These are phyloP conservation scores for Drosophila tanythrix DNA, from an alignment of 2,888 invertebrate species.

Conservation along the genomic window DNA sequence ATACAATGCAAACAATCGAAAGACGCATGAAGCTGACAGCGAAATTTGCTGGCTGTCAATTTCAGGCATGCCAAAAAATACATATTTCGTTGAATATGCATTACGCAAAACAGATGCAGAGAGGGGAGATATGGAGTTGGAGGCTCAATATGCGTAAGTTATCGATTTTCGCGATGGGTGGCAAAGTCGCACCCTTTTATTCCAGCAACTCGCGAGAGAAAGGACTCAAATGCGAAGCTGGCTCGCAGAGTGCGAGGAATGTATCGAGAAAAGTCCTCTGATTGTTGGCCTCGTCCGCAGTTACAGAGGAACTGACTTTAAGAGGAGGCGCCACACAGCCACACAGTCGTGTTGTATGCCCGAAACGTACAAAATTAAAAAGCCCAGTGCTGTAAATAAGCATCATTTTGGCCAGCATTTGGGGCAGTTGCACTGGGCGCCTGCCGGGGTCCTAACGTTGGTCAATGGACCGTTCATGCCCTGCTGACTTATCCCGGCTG, in stretches of 20 bases:
- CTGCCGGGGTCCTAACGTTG: conserved; percentile 27
- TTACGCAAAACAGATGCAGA: conserved; percentile 37
- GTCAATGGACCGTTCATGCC: conserved; percentile 73
- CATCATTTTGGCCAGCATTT: conserved; percentile 43
- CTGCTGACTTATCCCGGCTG: conserved; percentile 67
- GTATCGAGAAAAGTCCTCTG: conserved; percentile 41
- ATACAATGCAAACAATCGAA: conserved; percentile 55
- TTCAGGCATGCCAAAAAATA: conserved; percentile 52
- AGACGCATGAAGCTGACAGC: conserved; percentile 69
- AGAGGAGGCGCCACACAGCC: conserved; percentile 29
- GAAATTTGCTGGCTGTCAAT: conserved; percentile 75
- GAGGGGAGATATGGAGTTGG: conserved; percentile 28
- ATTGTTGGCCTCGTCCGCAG: conserved; percentile 33
- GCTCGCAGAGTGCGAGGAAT: conserved; percentile 12
- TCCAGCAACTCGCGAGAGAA: neutral
- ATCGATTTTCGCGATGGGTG: conserved; percentile 53
- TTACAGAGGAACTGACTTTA: conserved; percentile 64
- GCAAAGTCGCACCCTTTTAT: conserved; percentile 32
- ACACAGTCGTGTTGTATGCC: conserved; percentile 43
- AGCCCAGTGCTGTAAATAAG: conserved; percentile 67
- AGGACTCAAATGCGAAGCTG: conserved; percentile 4
- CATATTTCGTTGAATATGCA: conserved; percentile 70
- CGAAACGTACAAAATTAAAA: conserved; percentile 76
- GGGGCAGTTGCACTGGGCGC: conserved; percentile 16
- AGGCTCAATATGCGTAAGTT: conserved; percentile 48